phyloP scores from a whole-genome alignment of 2,888 invertebrate species.

The Nomada lathburiana region DNA sequence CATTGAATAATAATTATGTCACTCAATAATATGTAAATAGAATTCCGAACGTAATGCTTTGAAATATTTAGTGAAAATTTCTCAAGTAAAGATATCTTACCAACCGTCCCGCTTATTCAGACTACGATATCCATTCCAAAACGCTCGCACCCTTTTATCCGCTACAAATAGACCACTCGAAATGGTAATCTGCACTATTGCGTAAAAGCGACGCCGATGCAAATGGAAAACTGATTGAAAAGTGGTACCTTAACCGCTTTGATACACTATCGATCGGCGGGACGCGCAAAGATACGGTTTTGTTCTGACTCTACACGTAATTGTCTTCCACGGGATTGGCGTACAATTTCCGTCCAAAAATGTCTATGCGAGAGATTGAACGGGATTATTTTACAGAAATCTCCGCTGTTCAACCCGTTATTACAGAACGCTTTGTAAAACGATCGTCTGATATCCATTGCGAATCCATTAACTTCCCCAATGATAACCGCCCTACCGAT shows the following conservation, averaged over 20 bases:
- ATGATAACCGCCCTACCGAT: background rate
- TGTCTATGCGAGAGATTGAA: slow-evolving; percentile 17
- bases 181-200: slow-evolving; percentile 57
- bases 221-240: slow-evolving; percentile 74
- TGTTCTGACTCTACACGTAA: slow-evolving; percentile 69
- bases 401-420: background rate
- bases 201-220: slow-evolving; percentile 62
- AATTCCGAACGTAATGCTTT: no score
- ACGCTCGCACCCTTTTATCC: slow-evolving; percentile 41
- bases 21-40: no score
- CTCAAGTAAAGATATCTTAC: background rate
- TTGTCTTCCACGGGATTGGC: slow-evolving; percentile 72
- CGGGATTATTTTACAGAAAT: slow-evolving; percentile 27
- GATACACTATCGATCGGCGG: slow-evolving; percentile 68
- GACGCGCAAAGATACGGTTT: slow-evolving; percentile 69
- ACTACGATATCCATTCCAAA: slow-evolving; percentile 21
- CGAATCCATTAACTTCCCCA: background rate
- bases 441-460: background rate
- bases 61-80: background rate
- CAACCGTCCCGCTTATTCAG: background rate
- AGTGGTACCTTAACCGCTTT: slow-evolving; percentile 72
- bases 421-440: background rate
- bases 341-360: slow-evolving; percentile 74
- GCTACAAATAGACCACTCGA: slow-evolving; percentile 44
- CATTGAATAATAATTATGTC: no score